Conservation (phyloP, 2,113 vertebrate species). For the Montifringilla adamsi region DNA sequence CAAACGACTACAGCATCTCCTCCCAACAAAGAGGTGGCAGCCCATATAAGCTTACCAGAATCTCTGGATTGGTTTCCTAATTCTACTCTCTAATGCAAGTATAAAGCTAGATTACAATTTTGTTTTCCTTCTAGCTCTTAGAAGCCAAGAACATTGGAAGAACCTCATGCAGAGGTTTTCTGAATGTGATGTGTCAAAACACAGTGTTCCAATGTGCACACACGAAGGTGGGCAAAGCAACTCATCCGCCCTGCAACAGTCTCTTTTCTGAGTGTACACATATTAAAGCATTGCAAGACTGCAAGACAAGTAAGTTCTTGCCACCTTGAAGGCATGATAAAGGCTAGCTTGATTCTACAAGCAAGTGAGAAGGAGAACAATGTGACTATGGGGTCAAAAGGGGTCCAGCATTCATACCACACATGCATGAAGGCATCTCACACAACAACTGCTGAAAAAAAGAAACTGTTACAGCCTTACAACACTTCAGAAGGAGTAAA, state of each 20-base stretch:
- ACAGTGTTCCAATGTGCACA: neutral
- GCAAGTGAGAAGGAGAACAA: neutral
- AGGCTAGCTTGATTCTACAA: neutral
- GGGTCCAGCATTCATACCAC: neutral
- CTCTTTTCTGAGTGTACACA: neutral
- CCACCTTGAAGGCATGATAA: neutral
- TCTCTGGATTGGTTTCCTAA: neutral
- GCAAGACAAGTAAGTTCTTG: neutral
- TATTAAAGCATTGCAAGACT: neutral
- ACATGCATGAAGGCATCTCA: neutral
- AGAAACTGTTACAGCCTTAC: neutral
- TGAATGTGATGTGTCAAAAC: neutral
- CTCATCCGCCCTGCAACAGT: neutral
- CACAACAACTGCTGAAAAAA: neutral
- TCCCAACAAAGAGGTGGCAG: neutral
- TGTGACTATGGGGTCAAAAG: neutral
- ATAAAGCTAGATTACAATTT: neutral
- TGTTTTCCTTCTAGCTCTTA: neutral
- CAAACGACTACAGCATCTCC: neutral
- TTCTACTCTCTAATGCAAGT: neutral
- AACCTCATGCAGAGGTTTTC: neutral
- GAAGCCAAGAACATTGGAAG: neutral
- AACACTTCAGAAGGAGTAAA: neutral
- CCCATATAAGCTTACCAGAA: neutral
- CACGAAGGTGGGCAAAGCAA: neutral